Evolutionary conservation across 1,140 invertebrate species (phyloP), one percentile per base, ranked within the genome.

Genomic region (Drosophila erecta): DNA sequence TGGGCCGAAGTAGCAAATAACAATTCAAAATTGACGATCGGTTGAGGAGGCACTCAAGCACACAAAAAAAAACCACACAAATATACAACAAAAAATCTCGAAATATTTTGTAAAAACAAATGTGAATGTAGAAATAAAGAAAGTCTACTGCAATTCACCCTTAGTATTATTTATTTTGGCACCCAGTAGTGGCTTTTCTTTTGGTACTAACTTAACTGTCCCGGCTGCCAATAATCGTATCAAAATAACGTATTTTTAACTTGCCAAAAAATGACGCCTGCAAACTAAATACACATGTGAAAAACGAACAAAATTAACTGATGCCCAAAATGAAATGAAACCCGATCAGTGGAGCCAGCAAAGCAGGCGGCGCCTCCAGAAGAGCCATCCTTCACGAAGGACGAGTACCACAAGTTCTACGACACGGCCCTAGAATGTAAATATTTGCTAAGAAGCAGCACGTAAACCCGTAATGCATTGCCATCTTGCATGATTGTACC

Each of bases 371-470:
- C 58, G 55, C 41, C 69, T 53, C 61, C 65, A 20, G 65, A 67
- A 76, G 85, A 90, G 67, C 78, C 87, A 76, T 67, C 78, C 77
- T 93, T 95, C 74, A 95, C 94, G 4, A 94, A 95, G 85, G 95
- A 95, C 90, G 96, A 96, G 87, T 96, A 96, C 92, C 95, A 96
- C 91, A 95, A 95, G 91, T 96, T 95, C 93, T 96, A 95, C 92
- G 95, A 96, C 93, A 94, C 94, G 75, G 95, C 95, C 79, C 94
- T 97, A 61, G 96, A 96, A 94, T 96, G 95, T 96, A 95, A 94
- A 83, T 92, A 92, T 92, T 50, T 64, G 40, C 50, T 17, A 44
- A 55, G 14, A 60, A 50, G 54, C 38, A 55, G 27, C 15, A 46
- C 1, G 3, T 30, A 67, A 40, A 46, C 30, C 53, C 49, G 27